A percentile compares a stretch with the other conserved stretches of the same genome.
Conservation (phyloP, 2,797 vertebrate species). For the Chelmon rostratus region DNA sequence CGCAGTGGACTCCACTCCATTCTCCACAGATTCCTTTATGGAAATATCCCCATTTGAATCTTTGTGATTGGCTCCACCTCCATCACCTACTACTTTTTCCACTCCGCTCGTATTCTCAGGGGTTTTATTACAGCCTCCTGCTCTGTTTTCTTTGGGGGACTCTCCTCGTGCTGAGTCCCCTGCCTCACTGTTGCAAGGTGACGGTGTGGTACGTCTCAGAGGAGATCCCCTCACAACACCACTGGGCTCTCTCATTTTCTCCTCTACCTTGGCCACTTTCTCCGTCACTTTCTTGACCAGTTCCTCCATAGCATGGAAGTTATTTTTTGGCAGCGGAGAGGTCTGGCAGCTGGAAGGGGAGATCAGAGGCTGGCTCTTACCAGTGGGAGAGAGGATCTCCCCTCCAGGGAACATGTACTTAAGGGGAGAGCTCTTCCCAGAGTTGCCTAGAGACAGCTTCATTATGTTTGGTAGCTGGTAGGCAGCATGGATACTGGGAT, state of each 20-base stretch:
- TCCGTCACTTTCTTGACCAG: constrained; percentile 98
- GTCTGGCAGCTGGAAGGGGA: constrained; percentile 93
- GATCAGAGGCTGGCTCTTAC: constrained; percentile 91
- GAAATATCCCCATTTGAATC: constrained; percentile 89
- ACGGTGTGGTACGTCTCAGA: constrained; percentile 90
- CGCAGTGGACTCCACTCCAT: constrained; percentile 88
- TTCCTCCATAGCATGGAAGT: constrained; percentile 99
- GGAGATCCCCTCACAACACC: constrained; percentile 88
- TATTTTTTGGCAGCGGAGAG: constrained; percentile 95
- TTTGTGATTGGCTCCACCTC: constrained; percentile 83
- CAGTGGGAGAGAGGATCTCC: constrained; percentile 90
- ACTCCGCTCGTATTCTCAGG: constrained; percentile 84
- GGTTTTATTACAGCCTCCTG: constrained; percentile 87
- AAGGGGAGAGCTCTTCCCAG: constrained; percentile 91
- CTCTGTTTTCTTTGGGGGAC: constrained; percentile 86
- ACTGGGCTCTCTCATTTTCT: constrained; percentile 93
- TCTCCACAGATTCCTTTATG: constrained; percentile 89
- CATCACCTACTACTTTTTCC: constrained; percentile 57
- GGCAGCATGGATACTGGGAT: constrained; percentile 99
- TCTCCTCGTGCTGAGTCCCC: constrained; percentile 90
- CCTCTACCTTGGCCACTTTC: constrained; percentile 97
- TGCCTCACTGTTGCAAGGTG: constrained; percentile 93
- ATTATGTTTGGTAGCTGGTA: constrained; percentile 99
- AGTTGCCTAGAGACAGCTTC: constrained; percentile 94
- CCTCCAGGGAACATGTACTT: constrained; percentile 93